These are phyloP conservation scores for Pterobdella sp. DNA, from an alignment of 2,888 invertebrate species.

Conservation along the genomic window DNA sequence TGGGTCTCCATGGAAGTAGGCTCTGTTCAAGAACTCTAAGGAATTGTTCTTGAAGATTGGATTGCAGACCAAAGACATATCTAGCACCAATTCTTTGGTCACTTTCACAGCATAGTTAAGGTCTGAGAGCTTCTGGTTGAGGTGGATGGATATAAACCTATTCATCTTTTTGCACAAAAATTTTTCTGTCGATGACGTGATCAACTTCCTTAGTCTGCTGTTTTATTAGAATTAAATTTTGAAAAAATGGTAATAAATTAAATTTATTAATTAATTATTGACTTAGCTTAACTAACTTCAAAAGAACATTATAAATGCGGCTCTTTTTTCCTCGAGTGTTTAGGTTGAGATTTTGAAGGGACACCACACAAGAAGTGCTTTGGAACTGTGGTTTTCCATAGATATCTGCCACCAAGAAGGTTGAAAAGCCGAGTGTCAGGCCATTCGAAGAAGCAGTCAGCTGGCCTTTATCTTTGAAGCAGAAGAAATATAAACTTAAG, in stretches of 20 bases:
- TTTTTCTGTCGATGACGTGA: not conserved
- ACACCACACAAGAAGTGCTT: not conserved
- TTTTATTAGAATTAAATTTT: too few relatives aligned
- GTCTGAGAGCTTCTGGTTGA: not conserved
- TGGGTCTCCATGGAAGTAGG: too few relatives aligned
- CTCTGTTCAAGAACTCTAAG: conserved; percentile 2
- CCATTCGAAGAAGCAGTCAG: not conserved
- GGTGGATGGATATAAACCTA: not conserved
- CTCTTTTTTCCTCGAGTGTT: not conserved
- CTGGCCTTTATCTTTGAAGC: not conserved
- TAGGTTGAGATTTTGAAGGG: not conserved
- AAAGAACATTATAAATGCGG: not conserved
- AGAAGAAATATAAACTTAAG: not conserved
- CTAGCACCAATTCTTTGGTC: not conserved
- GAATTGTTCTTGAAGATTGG: not conserved
- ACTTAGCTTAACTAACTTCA: not conserved
- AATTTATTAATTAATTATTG: not conserved
- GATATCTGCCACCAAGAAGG: not conserved
- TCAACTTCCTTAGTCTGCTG: not conserved
- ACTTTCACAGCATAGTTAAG: not conserved
- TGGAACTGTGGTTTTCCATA: not conserved
- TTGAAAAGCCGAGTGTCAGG: not conserved
- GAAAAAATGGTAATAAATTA: not conserved
- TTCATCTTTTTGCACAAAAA: not conserved
- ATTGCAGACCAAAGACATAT: not conserved